A percentile compares a stretch with the other conserved stretches of the same genome.
These are phyloP conservation scores for Heliconius congener DNA, from an alignment of 1,140 invertebrate species.

Conservation along the genomic window DNA sequence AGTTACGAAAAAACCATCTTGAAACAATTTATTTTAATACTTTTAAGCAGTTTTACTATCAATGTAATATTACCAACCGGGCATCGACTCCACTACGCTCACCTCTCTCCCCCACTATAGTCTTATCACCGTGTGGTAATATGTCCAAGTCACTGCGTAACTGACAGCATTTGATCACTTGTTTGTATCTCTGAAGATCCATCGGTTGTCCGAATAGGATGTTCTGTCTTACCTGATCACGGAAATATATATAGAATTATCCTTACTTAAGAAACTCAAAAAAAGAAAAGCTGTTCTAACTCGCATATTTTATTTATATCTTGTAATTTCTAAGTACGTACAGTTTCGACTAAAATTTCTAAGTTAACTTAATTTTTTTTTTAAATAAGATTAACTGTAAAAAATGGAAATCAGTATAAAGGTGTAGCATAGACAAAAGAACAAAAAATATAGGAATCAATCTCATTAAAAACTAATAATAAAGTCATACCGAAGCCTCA, in stretches of 20 bases:
- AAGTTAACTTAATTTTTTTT: too few relatives aligned
- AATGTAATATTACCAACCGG: not conserved
- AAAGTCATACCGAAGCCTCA: conserved; percentile 66
- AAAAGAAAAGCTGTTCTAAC: not conserved
- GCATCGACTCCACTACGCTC: not conserved
- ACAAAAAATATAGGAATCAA: too few relatives aligned
- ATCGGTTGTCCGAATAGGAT: not conserved
- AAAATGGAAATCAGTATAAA: too few relatives aligned
- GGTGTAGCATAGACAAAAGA: too few relatives aligned
- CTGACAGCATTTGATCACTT: conserved; percentile 15
- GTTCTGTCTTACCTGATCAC: not conserved
- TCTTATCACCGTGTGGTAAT: not conserved
- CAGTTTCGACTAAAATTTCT: too few relatives aligned
- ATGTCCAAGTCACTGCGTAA: not conserved
- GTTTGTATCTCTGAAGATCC: not conserved
- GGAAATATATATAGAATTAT: not conserved
- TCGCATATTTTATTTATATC: too few relatives aligned
- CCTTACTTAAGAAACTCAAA: too few relatives aligned
- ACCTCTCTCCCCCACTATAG: conserved; percentile 13
- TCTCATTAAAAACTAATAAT: too few relatives aligned
- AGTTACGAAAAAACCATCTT: too few relatives aligned
- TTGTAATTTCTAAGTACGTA: too few relatives aligned
- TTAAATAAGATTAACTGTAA: too few relatives aligned
- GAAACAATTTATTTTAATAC: too few relatives aligned
- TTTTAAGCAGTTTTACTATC: not conserved